A percentile compares a stretch with the other conserved stretches of the same genome.
phyloP scores from a whole-genome alignment of 2,113 vertebrate genomes.

The Thymallus thymallus region DNA sequence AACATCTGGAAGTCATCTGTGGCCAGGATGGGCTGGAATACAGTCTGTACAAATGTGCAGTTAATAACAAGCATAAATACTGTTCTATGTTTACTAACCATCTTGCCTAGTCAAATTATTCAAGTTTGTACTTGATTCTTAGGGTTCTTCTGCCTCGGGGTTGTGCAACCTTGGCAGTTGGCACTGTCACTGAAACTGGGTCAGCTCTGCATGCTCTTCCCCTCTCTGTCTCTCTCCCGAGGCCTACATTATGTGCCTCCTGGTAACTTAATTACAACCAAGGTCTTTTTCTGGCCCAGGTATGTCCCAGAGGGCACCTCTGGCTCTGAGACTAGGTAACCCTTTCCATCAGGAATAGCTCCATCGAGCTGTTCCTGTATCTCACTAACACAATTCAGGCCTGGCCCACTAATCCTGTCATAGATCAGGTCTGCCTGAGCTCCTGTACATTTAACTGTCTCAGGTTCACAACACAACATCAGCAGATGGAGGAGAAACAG shows the following conservation, averaged over 20 bases:
- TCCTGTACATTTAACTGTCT: neutral
- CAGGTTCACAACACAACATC: too few relatives aligned
- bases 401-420: slow-evolving; percentile 24
- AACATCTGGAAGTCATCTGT: slow-evolving; percentile 95
- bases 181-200: too few relatives aligned
- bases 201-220: too few relatives aligned
- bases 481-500: too few relatives aligned
- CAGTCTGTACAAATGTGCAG: slow-evolving; percentile 65
- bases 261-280: slow-evolving; percentile 24
- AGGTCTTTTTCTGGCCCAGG: slow-evolving; percentile 27
- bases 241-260: too few relatives aligned
- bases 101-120: neutral
- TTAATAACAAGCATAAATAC: neutral
- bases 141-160: too few relatives aligned
- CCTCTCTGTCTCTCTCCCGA: too few relatives aligned
- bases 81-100: neutral
- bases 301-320: slow-evolving; percentile 8
- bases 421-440: slow-evolving; percentile 1
- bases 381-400: slow-evolving; percentile 29
- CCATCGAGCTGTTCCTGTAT: slow-evolving; percentile 7
- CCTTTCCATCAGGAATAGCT: slow-evolving; percentile 15
- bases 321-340: slow-evolving; percentile 2
- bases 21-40: slow-evolving; percentile 91
- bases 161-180: too few relatives aligned
- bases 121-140: neutral